phyloP scores from a whole-genome alignment of 2,113 vertebrate species.

The Lophura nycthemera region DNA sequence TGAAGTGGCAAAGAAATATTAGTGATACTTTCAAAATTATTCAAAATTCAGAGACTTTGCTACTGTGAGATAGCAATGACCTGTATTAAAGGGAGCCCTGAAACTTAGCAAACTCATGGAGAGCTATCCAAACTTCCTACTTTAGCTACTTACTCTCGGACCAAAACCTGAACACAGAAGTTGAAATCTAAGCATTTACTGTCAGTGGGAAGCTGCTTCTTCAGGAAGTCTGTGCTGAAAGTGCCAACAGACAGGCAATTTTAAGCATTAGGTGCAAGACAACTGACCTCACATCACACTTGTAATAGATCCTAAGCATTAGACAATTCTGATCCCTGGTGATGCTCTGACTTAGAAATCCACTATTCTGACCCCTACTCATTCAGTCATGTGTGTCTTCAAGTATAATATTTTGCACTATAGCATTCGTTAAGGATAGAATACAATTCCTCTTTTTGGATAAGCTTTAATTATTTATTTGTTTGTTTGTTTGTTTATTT shows the following conservation, averaged over 20 bases:
- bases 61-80: background rate
- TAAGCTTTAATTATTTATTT: background rate
- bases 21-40: background rate
- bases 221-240: background rate
- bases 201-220: background rate
- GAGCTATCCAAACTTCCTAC: background rate
- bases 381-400: background rate
- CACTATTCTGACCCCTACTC: background rate
- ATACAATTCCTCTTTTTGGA: background rate
- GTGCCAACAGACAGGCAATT: background rate
- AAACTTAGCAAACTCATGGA: background rate
- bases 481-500: background rate
- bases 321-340: rapidly evolving
- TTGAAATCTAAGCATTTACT: background rate
- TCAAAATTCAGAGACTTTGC: background rate
- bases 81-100: background rate
- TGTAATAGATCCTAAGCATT: background rate
- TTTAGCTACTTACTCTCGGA: background rate
- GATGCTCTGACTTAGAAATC: rapidly evolving
- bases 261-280: background rate
- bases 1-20: background rate
- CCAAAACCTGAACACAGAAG: background rate
- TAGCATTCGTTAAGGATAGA: background rate
- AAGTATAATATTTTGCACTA: background rate
- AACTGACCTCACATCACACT: background rate